These are phyloP conservation scores for Brienomyrus brachyistius DNA, from an alignment of 2,113 vertebrate species.

Conservation along the genomic window DNA sequence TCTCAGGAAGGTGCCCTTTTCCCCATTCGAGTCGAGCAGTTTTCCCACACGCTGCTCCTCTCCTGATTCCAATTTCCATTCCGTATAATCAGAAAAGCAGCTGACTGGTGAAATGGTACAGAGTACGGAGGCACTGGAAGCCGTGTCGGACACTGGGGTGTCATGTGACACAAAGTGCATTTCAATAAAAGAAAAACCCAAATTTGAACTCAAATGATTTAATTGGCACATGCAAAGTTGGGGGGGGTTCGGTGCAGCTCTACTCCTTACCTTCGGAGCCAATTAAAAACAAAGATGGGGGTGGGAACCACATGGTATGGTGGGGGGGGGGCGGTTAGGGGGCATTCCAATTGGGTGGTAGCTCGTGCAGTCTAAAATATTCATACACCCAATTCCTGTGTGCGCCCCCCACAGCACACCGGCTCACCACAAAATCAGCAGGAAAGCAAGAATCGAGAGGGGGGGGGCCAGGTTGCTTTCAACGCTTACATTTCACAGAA, in stretches of 20 bases:
- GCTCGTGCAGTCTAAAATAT: background rate
- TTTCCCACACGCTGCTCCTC: background rate
- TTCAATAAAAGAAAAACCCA: background rate
- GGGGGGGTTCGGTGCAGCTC: slow-evolving; percentile 24
- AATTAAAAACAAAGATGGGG: slow-evolving; percentile 31
- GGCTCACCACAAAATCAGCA: slow-evolving; percentile 34
- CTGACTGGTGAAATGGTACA: background rate
- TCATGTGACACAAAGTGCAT: background rate
- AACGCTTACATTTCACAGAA: slow-evolving; percentile 35
- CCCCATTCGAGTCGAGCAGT: background rate
- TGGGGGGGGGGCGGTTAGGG: too few relatives aligned
- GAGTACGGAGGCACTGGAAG: background rate
- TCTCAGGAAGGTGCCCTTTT: background rate
- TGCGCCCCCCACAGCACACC: background rate
- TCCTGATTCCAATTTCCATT: background rate
- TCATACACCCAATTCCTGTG: background rate
- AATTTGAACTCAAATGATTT: slow-evolving; percentile 26
- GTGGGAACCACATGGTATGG: too few relatives aligned
- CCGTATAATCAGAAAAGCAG: background rate
- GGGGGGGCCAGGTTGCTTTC: slow-evolving; percentile 20
- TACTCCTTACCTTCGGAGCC: slow-evolving; percentile 39
- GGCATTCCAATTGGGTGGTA: background rate
- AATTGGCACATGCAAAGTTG: slow-evolving; percentile 40
- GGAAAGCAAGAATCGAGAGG: slow-evolving; percentile 25
- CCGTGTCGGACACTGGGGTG: background rate